Conservation (phyloP, 1,140 invertebrate genomes). For the Drosophila serrata region DNA sequence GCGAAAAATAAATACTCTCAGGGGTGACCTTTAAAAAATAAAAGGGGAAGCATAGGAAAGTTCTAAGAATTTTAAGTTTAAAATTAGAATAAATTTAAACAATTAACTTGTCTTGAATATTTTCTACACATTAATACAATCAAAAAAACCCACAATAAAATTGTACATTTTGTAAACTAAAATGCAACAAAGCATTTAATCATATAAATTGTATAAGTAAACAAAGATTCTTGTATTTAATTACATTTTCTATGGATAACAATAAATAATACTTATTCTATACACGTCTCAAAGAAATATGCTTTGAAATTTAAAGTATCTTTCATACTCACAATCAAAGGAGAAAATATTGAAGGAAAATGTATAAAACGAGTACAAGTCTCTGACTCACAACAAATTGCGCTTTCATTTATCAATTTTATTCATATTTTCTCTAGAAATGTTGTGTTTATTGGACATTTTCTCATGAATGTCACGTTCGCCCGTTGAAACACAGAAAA, state of each 20-base stretch:
- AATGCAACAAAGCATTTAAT: background rate
- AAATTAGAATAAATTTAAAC: background rate
- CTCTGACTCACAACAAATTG: slow-evolving; percentile 51
- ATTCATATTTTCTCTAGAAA: slow-evolving; percentile 34
- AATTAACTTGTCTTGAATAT: background rate
- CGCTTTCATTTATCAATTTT: slow-evolving; percentile 61
- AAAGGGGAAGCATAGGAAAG: background rate
- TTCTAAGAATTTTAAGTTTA: background rate
- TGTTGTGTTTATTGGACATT: slow-evolving; percentile 31
- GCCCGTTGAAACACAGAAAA: slow-evolving; percentile 39
- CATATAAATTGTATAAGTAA: background rate
- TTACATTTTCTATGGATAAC: background rate
- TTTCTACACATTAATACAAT: no score
- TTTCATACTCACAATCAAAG: slow-evolving; percentile 2
- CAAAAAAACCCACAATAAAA: background rate
- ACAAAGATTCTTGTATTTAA: slow-evolving; percentile 3
- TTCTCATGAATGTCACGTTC: slow-evolving; percentile 71
- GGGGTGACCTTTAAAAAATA: slow-evolving; percentile 1
- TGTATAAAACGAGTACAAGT: slow-evolving; percentile 10
- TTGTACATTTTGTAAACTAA: background rate
- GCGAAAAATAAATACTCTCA: slow-evolving; percentile 27
- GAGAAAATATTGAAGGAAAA: slow-evolving; percentile 21
- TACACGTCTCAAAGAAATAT: background rate
- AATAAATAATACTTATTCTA: background rate
- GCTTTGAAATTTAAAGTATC: background rate